phyloP scores from a whole-genome alignment of 2,113 vertebrate species.

The Promerops cafer region DNA sequence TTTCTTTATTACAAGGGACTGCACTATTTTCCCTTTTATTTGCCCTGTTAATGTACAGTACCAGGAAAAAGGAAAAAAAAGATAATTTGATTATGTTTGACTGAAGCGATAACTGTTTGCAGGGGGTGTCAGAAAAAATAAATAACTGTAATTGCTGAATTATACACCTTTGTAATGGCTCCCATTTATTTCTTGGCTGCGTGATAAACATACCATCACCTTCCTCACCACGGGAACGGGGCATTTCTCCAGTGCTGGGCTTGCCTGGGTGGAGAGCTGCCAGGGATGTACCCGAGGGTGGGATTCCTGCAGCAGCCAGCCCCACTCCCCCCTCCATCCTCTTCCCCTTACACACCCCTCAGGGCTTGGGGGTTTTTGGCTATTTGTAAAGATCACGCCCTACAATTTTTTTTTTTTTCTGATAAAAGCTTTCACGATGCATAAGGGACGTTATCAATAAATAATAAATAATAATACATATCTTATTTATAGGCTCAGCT shows the following conservation, averaged over 20 bases:
- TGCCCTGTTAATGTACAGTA: constrained; percentile 40
- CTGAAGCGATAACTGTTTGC: constrained; percentile 55
- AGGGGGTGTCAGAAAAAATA: constrained; percentile 50
- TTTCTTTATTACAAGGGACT: constrained; percentile 65
- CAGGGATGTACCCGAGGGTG: background rate
- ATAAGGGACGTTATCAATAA: fast-evolving
- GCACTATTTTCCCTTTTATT: constrained; percentile 52
- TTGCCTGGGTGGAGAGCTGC: background rate
- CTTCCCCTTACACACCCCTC: background rate
- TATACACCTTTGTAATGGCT: constrained; percentile 51
- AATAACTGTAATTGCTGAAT: constrained; percentile 52
- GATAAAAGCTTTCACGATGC: fast-evolving
- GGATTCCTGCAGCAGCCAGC: fast-evolving
- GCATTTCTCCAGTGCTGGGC: background rate
- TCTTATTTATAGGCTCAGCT: background rate
- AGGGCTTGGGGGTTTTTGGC: fast-evolving
- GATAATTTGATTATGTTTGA: constrained; percentile 58
- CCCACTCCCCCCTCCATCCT: background rate
- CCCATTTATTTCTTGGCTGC: constrained; percentile 12
- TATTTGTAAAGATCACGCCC: background rate
- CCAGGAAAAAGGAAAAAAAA: background rate
- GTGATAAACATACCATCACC: constrained; percentile 39
- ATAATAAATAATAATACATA: background rate
- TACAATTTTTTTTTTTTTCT: background rate
- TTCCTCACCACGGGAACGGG: background rate